Conservation (phyloP, 2,797 vertebrate genomes). For the Strix occidentalis region DNA sequence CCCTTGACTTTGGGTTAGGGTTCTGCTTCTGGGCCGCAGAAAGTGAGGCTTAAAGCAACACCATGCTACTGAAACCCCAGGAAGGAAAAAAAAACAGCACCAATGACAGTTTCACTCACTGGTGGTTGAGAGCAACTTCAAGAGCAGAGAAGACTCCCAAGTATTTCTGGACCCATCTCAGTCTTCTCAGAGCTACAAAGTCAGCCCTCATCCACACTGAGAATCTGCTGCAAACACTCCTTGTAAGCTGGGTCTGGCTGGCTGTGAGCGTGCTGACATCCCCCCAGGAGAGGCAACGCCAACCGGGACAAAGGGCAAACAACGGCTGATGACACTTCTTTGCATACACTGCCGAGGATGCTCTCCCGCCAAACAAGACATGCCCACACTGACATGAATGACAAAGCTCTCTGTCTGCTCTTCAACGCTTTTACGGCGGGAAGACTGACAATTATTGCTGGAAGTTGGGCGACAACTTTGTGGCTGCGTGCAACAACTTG, state of each 20-base stretch:
- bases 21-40: not conserved
- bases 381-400: rapidly evolving
- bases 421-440: not conserved
- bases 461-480: not conserved
- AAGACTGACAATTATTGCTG: not conserved
- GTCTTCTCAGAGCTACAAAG: not conserved
- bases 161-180: too few species aligned
- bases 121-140: not conserved
- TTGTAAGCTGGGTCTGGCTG: rapidly evolving
- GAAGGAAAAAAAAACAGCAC: not conserved
- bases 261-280: rapidly evolving
- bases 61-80: not conserved
- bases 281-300: not conserved
- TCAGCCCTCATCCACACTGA: rapidly evolving
- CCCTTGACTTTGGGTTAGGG: not conserved
- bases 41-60: not conserved
- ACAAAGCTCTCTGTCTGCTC: not conserved
- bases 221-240: not conserved
- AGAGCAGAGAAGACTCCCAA: not conserved
- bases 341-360: rapidly evolving
- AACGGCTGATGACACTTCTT: rapidly evolving
- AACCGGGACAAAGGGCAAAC: not conserved
- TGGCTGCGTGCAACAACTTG: rapidly evolving
- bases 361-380: not conserved
- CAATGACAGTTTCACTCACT: rapidly evolving